These are phyloP conservation scores for Pampusana beccarii DNA, from an alignment of 2,113 vertebrate genomes.

Conservation along the genomic window DNA sequence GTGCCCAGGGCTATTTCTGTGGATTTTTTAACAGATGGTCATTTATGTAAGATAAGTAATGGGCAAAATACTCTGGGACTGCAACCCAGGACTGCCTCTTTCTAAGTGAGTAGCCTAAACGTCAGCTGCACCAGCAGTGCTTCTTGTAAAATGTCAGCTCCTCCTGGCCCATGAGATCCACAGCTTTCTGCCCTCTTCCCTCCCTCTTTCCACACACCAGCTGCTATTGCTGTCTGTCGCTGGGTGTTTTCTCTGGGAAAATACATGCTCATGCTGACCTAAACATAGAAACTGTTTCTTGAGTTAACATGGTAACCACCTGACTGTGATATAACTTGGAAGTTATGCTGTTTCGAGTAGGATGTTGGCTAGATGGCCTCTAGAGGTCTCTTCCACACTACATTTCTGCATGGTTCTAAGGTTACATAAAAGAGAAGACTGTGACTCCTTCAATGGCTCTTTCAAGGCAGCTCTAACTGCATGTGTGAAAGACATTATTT, in stretches of 20 bases:
- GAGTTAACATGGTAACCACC: neutral
- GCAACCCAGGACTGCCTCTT: neutral
- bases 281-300: neutral
- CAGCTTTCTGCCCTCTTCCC: neutral
- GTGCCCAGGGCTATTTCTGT: neutral
- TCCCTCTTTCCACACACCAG: neutral
- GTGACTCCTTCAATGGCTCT: neutral
- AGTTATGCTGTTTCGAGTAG: neutral
- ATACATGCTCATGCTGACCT: neutral
- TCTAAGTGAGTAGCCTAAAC: neutral
- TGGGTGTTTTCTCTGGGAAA: neutral
- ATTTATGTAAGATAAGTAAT: constrained; percentile 9
- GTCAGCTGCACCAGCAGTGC: neutral
- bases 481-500: neutral
- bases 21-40: constrained; percentile 5
- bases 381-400: constrained; percentile 41
- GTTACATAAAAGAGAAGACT: neutral
- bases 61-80: neutral
- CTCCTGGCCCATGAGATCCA: neutral
- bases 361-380: constrained; percentile 3
- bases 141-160: neutral
- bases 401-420: neutral
- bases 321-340: neutral
- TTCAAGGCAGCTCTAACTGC: neutral
- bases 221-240: neutral